Percentiles rank a stretch among this genome's conserved stretches.
These are phyloP conservation scores for Phyllostomus discolor DNA, from an alignment of 2,113 vertebrate species.

Conservation along the genomic window DNA sequence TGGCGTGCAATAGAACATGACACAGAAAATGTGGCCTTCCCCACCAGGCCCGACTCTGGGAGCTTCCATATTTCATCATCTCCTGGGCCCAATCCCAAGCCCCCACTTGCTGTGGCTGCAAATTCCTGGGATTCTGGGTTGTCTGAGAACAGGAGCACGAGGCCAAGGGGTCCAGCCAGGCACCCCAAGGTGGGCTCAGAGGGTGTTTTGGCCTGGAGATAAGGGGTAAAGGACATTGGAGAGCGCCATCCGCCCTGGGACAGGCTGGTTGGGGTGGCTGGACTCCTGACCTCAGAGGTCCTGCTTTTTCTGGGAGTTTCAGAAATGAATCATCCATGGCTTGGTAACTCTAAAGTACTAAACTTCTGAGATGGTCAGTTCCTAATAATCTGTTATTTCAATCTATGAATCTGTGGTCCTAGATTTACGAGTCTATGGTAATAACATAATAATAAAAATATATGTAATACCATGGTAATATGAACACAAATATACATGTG, in stretches of 20 bases:
- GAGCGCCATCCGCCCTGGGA: neutral
- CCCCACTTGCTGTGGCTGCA: constrained; percentile 28
- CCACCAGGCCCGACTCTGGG: constrained; percentile 65
- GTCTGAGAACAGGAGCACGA: constrained; percentile 52
- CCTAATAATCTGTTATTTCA: neutral
- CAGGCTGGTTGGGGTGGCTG: neutral
- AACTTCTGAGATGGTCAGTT: constrained; percentile 24
- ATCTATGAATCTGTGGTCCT: neutral
- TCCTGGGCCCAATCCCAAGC: constrained; percentile 40
- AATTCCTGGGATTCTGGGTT: constrained; percentile 71
- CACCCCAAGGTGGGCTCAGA: neutral
- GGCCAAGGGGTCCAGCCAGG: neutral
- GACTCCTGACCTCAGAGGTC: neutral
- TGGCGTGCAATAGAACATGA: constrained; percentile 80
- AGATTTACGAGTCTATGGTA: neutral
- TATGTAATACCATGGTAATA: neutral
- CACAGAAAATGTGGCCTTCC: constrained; percentile 82
- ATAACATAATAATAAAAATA: neutral
- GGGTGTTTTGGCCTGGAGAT: neutral
- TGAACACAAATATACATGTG: neutral
- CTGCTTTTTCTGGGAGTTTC: neutral
- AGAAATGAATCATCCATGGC: neutral
- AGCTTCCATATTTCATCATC: constrained; percentile 80
- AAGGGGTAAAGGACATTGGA: neutral
- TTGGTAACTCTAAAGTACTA: neutral